Base-by-base conservation (phyloP, 2,113 vertebrate species). In the Pheucticus melanocephalus region DNA sequence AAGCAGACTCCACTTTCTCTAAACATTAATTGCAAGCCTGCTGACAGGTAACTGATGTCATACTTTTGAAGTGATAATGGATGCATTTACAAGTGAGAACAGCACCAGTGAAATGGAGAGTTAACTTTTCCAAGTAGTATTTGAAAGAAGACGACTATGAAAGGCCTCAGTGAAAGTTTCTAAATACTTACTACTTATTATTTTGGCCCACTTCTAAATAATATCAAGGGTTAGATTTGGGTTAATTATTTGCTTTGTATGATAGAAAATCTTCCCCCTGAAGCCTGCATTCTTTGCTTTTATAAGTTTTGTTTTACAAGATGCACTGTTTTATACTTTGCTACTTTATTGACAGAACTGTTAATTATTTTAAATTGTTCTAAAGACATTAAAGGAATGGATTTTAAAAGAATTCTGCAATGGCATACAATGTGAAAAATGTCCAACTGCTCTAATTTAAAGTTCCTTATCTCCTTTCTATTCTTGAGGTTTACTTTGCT, bases 11-110 rank as follows among this genome's bases (percentile, higher is more conserved):
- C 33, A 24, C 71, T 73, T 90, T 77, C 79, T 78, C 87, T 68
- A 77, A 93, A 77, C 82, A 30, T 69, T 21, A 93, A 86, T 94
- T 91, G 71, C 84, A n/a, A 21, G 76, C 66, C 68, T 48, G 68
- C 63, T 94, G 92, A 81, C 87, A 92, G 82, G 68, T 94, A 90
- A 64, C 82, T 94, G 94, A 81, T 90, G 82, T 66, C 82, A 92
- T 50, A 53, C 45, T 82, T 88, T 12, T 48, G 86, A 93, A 93
- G 90, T 78, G 90, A 83, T 91, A 96, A 93, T 81, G 68, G 47
- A 23, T 44, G 20, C 24, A 42, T 75, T 95, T 87, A n/a, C 66
- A 40, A 72, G 66, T 22, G 75, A 91, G 59, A 90, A 3, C 39
- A 72, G 53, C 56, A 35, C 18, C 71, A 45, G 0, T 24, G 60